Evolutionary conservation across 2,888 invertebrate species (phyloP).

Genomic region (Phytoseiulus persimilis): DNA sequence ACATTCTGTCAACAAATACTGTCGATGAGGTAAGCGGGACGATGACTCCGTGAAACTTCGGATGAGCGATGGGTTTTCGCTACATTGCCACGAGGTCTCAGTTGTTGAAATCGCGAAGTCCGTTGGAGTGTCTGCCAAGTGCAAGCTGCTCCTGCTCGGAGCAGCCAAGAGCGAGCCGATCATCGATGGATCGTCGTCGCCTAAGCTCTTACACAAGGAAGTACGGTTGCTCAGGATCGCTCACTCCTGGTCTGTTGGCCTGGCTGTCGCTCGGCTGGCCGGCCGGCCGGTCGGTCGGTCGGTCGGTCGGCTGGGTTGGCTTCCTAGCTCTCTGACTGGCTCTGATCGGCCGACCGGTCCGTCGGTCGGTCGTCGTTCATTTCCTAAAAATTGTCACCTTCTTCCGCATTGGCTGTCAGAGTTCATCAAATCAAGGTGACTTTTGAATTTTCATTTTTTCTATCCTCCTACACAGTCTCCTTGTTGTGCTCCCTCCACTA

Average conservation of each 20-base stretch:
- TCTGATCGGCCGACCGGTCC: background rate
- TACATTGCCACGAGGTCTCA: background rate
- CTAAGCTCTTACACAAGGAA: conserved; percentile 5
- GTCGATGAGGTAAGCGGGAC: background rate
- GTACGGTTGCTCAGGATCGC: background rate
- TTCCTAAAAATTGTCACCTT: conserved; percentile 34
- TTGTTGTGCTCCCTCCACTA: background rate
- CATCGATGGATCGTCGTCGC: background rate
- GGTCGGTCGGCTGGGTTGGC: background rate
- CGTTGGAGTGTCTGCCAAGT: background rate
- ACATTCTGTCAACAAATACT: background rate
- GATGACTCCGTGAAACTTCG: background rate
- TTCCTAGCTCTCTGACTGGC: background rate
- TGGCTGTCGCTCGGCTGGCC: background rate
- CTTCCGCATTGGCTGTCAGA: conserved; percentile 39
- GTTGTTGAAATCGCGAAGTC: background rate
- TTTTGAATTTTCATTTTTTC: conserved; percentile 38
- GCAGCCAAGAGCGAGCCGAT: background rate
- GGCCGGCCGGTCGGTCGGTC: background rate
- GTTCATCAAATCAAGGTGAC: conserved; percentile 38
- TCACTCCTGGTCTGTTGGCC: background rate
- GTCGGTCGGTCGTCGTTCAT: conserved; percentile 18
- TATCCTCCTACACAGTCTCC: background rate
- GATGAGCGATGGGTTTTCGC: background rate
- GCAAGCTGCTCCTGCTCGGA: background rate